phyloP scores from a whole-genome alignment of 23 tunicate species.

The Pegea sp. region DNA sequence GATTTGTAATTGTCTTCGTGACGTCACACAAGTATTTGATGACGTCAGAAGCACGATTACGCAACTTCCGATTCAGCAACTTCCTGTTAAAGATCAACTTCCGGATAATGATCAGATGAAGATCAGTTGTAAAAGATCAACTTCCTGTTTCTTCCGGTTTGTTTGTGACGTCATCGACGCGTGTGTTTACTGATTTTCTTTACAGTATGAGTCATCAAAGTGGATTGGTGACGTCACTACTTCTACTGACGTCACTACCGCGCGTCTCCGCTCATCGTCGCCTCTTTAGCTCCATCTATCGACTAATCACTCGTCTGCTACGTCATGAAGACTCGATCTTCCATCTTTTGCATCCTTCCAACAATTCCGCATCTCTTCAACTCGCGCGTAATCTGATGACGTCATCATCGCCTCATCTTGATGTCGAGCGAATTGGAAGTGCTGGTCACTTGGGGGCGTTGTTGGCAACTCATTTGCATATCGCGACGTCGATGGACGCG shows the following conservation, averaged over 20 bases:
- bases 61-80: slow-evolving; percentile 33
- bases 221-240: slow-evolving; percentile 37
- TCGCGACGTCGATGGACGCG: slow-evolving; percentile 49
- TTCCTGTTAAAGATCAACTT: neutral
- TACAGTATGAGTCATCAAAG: slow-evolving; percentile 42
- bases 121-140: too few relatives aligned
- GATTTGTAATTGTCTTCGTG: slow-evolving; percentile 18
- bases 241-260: slow-evolving; percentile 36
- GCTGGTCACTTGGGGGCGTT: slow-evolving; percentile 48
- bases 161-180: too few relatives aligned
- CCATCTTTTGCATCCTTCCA: slow-evolving; percentile 23
- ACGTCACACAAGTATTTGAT: slow-evolving; percentile 18
- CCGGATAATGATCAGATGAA: too few relatives aligned
- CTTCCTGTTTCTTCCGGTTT: too few relatives aligned
- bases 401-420: slow-evolving; percentile 20
- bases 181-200: neutral
- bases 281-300: slow-evolving; percentile 20
- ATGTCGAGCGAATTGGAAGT: slow-evolving; percentile 27
- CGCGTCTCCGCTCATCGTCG: slow-evolving; percentile 30
- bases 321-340: slow-evolving; percentile 18
- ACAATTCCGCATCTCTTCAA: slow-evolving; percentile 21
- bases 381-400: slow-evolving; percentile 37
- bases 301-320: slow-evolving; percentile 18
- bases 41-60: slow-evolving; percentile 20
- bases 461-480: slow-evolving; percentile 39